Evolutionary conservation across 2,888 invertebrate genomes (phyloP).

Genomic region (Nesidiocoris tenuis): DNA sequence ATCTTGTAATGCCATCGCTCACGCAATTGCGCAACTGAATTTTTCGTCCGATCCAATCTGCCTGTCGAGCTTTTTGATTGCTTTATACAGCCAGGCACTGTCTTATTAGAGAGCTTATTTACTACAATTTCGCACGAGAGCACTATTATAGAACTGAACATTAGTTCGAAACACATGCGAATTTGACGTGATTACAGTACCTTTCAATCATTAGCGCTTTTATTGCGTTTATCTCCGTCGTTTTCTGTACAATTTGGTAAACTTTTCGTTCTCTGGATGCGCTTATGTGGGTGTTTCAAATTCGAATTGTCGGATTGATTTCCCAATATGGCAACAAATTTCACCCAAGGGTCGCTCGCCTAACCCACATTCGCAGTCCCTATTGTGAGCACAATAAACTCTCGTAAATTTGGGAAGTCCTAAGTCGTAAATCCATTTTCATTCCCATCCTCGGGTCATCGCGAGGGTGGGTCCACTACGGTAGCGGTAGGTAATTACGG

Average conservation of each 20-base stretch:
- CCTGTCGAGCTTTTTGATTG: neutral
- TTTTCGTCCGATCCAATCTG: slow-evolving; percentile 16
- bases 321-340: too few species aligned
- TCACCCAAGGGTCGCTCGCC: too few species aligned
- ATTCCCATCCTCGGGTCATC: neutral
- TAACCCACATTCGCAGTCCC: neutral
- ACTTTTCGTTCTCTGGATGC: too few species aligned
- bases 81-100: neutral
- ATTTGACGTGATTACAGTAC: too few species aligned
- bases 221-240: too few species aligned
- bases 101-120: neutral
- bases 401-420: slow-evolving; percentile 5
- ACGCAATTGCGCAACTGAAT: slow-evolving; percentile 24
- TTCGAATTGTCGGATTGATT: too few species aligned
- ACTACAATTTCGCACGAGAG: neutral
- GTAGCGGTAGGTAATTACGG: slow-evolving; percentile 20
- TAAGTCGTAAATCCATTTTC: slow-evolving; percentile 16
- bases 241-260: too few species aligned
- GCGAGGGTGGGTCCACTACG: neutral
- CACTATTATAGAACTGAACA: neutral
- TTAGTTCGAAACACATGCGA: neutral
- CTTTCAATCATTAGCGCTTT: too few species aligned
- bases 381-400: neutral
- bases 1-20: slow-evolving; percentile 20
- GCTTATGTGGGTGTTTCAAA: too few species aligned